Percentiles rank a stretch among this genome's conserved stretches.
These are phyloP conservation scores for Rhopalosiphum maidis DNA, from an alignment of 1,140 invertebrate species.

Conservation along the genomic window DNA sequence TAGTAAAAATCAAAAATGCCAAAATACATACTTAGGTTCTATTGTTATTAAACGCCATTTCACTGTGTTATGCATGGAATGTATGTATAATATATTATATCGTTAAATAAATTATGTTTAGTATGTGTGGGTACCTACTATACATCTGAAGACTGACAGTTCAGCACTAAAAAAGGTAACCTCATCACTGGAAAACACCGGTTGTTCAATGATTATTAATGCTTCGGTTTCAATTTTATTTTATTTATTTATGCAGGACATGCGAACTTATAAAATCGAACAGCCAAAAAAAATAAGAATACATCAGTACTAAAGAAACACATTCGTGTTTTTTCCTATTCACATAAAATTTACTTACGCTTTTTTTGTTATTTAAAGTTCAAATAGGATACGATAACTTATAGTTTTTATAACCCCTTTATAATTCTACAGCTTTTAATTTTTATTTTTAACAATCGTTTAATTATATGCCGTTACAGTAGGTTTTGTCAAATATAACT, in stretches of 20 bases:
- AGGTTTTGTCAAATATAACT: not conserved
- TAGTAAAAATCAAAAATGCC: not conserved
- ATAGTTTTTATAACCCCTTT: not conserved
- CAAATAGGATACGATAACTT: not conserved
- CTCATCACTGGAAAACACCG: not conserved
- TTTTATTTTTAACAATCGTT: not conserved
- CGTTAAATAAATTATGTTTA: not conserved
- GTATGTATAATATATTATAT: not conserved
- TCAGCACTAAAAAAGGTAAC: slow-evolving; percentile 32
- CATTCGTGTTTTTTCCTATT: not conserved
- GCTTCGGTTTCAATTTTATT: slow-evolving; percentile 34
- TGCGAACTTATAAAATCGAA: slow-evolving; percentile 31
- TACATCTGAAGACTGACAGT: not conserved
- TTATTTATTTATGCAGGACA: slow-evolving; percentile 46
- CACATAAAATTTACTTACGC: not conserved
- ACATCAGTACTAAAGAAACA: not conserved
- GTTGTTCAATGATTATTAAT: slow-evolving; percentile 21
- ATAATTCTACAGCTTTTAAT: not conserved
- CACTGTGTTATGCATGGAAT: not conserved
- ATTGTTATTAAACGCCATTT: not conserved
- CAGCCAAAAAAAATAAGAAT: not conserved
- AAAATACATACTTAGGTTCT: not conserved
- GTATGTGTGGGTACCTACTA: not conserved
- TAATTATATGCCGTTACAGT: not conserved
- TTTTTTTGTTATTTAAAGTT: not conserved